Percentiles rank a stretch among this genome's conserved stretches.
These are phyloP conservation scores for Diarsia dahlii DNA, from an alignment of 2,888 invertebrate species.

Conservation along the genomic window DNA sequence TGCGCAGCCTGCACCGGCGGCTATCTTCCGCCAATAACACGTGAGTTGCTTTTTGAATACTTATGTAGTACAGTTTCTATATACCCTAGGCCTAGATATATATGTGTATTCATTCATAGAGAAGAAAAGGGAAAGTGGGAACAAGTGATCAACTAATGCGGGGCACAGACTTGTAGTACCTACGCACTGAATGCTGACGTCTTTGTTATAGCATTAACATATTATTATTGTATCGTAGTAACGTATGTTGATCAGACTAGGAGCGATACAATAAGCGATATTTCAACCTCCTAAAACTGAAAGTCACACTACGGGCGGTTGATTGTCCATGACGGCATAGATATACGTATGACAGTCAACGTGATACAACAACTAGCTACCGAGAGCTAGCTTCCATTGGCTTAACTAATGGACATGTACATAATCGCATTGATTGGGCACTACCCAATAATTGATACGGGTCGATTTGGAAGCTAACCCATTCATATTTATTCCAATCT, in stretches of 20 bases:
- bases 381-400: constrained; percentile 1
- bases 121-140: neutral
- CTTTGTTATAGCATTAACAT: too few species aligned
- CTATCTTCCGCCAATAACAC: constrained; percentile 91
- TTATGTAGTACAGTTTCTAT: neutral
- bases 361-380: neutral
- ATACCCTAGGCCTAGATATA: neutral
- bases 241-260: neutral
- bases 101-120: neutral
- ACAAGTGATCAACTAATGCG: neutral
- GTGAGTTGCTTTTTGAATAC: constrained; percentile 81
- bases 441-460: constrained; percentile 34
- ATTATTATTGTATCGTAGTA: too few species aligned
- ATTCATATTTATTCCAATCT: constrained; percentile 63
- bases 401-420: neutral
- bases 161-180: neutral
- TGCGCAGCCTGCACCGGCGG: constrained; percentile 92
- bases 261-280: neutral
- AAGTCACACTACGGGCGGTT: too few species aligned
- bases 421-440: constrained; percentile 28
- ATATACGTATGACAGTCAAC: neutral
- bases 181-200: too few species aligned
- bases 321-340: neutral
- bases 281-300: neutral
- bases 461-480: constrained; percentile 41